Conservation (phyloP, 2,888 invertebrate genomes). For the Athalia circularis region DNA sequence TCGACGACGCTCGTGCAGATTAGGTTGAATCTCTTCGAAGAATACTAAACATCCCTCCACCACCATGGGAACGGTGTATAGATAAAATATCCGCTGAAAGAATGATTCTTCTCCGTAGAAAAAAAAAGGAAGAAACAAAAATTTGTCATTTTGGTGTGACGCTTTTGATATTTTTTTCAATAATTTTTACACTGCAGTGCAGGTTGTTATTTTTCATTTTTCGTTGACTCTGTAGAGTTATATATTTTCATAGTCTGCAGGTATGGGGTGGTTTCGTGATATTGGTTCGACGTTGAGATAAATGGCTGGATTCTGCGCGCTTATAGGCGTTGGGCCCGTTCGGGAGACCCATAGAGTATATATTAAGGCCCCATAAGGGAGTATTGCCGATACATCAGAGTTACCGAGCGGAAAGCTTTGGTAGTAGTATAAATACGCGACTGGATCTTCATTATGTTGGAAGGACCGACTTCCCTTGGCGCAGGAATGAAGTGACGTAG, state of each 20-base stretch:
- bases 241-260: no score
- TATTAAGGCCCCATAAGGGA: slow-evolving; percentile 24
- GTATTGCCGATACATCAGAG: slow-evolving; percentile 58
- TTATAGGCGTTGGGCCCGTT: not conserved
- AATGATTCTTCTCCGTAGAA: not conserved
- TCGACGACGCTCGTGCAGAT: slow-evolving; percentile 26
- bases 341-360: slow-evolving; percentile 10
- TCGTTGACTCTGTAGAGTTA: no score
- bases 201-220: no score
- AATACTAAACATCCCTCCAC: slow-evolving; percentile 25
- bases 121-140: no score
- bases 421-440: slow-evolving; percentile 62
- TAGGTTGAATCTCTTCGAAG: slow-evolving; percentile 19
- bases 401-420: slow-evolving; percentile 60
- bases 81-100: not conserved
- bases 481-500: slow-evolving; percentile 53
- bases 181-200: no score
- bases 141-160: no score
- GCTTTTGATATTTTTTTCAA: no score
- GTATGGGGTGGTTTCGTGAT: slow-evolving; percentile 11
- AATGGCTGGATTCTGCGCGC: no score
- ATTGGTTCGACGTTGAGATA: slow-evolving; percentile 22
- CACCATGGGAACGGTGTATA: not conserved
- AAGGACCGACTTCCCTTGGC: slow-evolving; percentile 53
- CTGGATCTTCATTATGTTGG: slow-evolving; percentile 64